These are phyloP conservation scores for Sebastes iracundus DNA, from an alignment of 2,797 vertebrate species.

Conservation along the genomic window DNA sequence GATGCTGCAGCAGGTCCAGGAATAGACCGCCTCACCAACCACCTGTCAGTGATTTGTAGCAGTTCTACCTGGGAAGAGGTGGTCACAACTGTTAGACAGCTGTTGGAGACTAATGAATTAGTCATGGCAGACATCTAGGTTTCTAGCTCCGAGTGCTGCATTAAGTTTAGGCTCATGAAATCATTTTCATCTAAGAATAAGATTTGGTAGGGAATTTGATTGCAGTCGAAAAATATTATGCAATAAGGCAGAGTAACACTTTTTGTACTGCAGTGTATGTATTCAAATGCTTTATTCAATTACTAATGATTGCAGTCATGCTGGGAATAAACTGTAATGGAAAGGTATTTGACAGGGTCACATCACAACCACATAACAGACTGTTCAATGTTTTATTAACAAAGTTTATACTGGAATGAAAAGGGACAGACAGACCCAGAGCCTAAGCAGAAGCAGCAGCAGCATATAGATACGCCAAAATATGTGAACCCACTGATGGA, in stretches of 20 bases:
- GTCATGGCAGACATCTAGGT: slow-evolving; percentile 1
- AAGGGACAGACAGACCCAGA: background rate
- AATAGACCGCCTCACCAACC: background rate
- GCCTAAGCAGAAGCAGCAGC: background rate
- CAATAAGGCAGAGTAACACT: background rate
- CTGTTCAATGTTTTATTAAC: slow-evolving; percentile 1
- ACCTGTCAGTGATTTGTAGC: background rate
- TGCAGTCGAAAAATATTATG: background rate
- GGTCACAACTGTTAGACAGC: background rate
- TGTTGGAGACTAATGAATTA: slow-evolving; percentile 4
- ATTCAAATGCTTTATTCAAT: slow-evolving; percentile 1
- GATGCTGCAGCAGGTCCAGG: background rate
- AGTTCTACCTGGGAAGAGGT: background rate
- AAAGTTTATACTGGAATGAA: slow-evolving; percentile 4
- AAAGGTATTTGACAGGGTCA: slow-evolving; percentile 13
- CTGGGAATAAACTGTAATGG: slow-evolving; percentile 5
- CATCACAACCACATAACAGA: background rate
- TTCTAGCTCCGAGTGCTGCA: background rate
- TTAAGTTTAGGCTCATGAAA: background rate
- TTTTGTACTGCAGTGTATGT: background rate
- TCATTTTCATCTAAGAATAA: background rate
- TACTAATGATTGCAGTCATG: background rate
- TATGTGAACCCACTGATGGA: background rate
- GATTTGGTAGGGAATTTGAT: background rate
- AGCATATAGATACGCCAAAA: background rate